A percentile compares a stretch with the other conserved stretches of the same genome.
Conservation (phyloP, 2,113 vertebrate species). For the Xerus inauris region DNA sequence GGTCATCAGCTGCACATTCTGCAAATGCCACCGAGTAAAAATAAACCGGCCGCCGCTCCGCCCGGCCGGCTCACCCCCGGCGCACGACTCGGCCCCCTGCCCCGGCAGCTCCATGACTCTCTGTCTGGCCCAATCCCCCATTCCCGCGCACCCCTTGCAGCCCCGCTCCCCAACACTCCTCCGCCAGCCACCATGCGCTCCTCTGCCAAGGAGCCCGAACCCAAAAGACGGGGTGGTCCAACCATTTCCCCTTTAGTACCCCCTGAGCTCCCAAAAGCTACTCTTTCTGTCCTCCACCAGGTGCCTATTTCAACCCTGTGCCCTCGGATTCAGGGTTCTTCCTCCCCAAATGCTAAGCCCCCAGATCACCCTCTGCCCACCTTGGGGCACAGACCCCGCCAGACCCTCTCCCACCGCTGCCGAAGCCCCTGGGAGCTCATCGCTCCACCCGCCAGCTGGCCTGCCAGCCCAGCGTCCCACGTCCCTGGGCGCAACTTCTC, state of each 20-base stretch:
- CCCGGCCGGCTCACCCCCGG: slow-evolving; percentile 67
- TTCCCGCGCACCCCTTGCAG: slow-evolving; percentile 58
- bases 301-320: slow-evolving; percentile 11
- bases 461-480: slow-evolving; percentile 42
- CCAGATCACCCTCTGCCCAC: slow-evolving; percentile 14
- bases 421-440: background rate
- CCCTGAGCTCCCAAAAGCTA: background rate
- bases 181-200: background rate
- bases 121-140: background rate
- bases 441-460: background rate
- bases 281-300: slow-evolving; percentile 4
- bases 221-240: slow-evolving; percentile 17
- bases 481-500: slow-evolving; percentile 73
- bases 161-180: background rate
- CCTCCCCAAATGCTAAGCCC: background rate
- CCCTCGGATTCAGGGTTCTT: background rate
- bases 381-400: background rate
- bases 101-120: background rate
- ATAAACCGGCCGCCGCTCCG: slow-evolving; percentile 83
- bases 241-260: background rate
- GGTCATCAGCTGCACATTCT: slow-evolving; percentile 88
- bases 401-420: background rate
- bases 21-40: slow-evolving; percentile 87
- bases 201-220: background rate
- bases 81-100: slow-evolving; percentile 64